These are phyloP conservation scores for Rhinolophus sinicus DNA, from an alignment of 2,113 vertebrate genomes.

Conservation along the genomic window DNA sequence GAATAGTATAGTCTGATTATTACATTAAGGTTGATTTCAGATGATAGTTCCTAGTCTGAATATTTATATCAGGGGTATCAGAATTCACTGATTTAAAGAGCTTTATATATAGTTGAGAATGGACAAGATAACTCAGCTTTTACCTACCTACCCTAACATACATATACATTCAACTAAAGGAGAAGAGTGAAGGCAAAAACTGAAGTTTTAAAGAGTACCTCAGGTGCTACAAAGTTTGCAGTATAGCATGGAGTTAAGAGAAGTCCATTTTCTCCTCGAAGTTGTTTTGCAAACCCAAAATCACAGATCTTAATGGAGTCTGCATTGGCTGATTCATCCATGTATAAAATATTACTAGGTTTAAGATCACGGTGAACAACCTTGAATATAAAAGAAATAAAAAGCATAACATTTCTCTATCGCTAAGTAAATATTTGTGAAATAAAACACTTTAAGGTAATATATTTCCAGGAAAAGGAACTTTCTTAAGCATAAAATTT, in stretches of 20 bases:
- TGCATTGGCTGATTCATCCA: constrained; percentile 96
- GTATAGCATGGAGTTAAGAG: constrained; percentile 98
- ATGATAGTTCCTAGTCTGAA: neutral
- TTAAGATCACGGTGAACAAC: constrained; percentile 98
- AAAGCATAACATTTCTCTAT: neutral
- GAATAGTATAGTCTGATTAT: constrained; percentile 12
- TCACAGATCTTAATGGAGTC: constrained; percentile 99
- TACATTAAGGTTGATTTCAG: neutral
- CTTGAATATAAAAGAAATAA: constrained; percentile 81
- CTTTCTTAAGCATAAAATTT: constrained; percentile 9
- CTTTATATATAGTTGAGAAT: neutral
- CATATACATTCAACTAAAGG: constrained; percentile 35
- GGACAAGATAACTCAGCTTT: neutral
- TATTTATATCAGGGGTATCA: constrained; percentile 40
- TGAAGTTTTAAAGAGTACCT: constrained; percentile 87
- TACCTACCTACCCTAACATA: neutral
- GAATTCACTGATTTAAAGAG: constrained; percentile 41
- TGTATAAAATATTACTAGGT: constrained; percentile 98
- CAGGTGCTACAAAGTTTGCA: constrained; percentile 98
- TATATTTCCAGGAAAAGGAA: neutral
- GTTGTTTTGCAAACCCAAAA: constrained; percentile 98
- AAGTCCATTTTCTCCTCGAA: constrained; percentile 95
- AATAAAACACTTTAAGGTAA: constrained; percentile 28
- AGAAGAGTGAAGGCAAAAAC: constrained; percentile 47
- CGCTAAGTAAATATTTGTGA: neutral